phyloP scores from a whole-genome alignment of 2,797 vertebrate genomes.

The Galago senegalensis region DNA sequence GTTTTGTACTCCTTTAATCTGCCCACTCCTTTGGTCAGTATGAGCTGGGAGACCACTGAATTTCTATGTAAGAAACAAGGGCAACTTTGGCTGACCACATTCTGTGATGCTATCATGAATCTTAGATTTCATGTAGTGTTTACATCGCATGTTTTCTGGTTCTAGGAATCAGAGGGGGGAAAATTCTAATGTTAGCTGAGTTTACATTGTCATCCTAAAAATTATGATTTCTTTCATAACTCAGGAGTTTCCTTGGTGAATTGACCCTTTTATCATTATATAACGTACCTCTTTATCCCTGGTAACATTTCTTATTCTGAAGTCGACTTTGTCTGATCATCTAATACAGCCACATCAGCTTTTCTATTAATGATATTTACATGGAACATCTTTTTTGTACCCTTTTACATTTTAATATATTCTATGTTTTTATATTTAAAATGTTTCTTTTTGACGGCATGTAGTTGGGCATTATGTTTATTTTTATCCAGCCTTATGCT shows the following conservation, averaged over 20 bases:
- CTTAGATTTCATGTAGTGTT: neutral
- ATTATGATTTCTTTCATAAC: constrained; percentile 24
- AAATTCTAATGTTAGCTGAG: neutral
- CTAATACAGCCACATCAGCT: neutral
- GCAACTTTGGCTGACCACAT: neutral
- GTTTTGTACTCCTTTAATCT: neutral
- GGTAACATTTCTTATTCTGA: constrained; percentile 25
- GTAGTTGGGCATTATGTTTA: neutral
- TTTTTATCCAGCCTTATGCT: neutral
- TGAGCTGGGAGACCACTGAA: neutral
- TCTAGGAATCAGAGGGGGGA: neutral
- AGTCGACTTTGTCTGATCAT: neutral
- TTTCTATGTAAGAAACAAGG: neutral
- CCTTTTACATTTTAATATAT: neutral
- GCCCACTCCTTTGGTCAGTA: neutral
- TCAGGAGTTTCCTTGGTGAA: neutral
- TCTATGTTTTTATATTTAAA: neutral
- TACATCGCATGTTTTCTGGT: neutral
- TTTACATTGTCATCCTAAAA: constrained; percentile 33
- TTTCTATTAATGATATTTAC: neutral
- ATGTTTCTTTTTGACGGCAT: neutral
- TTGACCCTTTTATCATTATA: neutral
- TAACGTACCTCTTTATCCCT: neutral
- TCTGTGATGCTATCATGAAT: neutral
- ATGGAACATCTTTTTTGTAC: neutral